A percentile compares a stretch with the other conserved stretches of the same genome.
phyloP scores from a whole-genome alignment of 92 coral and sea anemone genomes.

The Isaurus tuberculatus region DNA sequence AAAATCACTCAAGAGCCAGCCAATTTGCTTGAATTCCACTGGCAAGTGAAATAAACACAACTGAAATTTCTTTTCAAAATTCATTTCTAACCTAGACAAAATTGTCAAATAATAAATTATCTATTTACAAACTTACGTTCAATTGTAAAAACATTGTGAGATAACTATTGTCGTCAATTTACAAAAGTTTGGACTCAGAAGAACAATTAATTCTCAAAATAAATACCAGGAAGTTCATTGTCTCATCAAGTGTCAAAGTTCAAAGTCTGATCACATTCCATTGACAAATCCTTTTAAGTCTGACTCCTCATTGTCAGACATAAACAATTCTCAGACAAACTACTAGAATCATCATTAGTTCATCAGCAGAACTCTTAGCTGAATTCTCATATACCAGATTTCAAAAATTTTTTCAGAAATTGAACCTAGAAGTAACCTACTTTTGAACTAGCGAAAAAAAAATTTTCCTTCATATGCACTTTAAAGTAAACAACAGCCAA shows the following conservation, averaged over 20 bases:
- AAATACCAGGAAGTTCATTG: too few relatives aligned
- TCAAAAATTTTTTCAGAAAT: too few relatives aligned
- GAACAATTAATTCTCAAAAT: too few relatives aligned
- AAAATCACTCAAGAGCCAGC: constrained; percentile 10
- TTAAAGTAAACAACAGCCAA: too few relatives aligned
- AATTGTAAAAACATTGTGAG: constrained; percentile 18
- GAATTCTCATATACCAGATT: too few relatives aligned
- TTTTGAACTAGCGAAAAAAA: too few relatives aligned
- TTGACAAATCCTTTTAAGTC: neutral
- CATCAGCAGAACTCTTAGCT: neutral
- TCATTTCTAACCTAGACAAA: constrained; percentile 17
- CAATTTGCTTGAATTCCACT: neutral
- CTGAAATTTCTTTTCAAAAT: constrained; percentile 8
- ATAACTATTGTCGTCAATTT: constrained; percentile 18
- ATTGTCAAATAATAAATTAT: constrained; percentile 10
- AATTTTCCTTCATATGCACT: too few relatives aligned
- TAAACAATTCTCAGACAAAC: neutral
- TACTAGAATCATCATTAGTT: too few relatives aligned
- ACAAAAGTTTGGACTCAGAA: neutral
- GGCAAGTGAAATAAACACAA: constrained; percentile 14
- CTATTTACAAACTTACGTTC: constrained; percentile 19
- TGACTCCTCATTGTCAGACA: neutral
- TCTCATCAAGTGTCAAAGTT: neutral
- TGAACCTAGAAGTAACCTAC: too few relatives aligned
- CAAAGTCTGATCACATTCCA: neutral